Evolutionary conservation across 1,140 invertebrate genomes (phyloP), one percentile per base, ranked within the genome.

Genomic region (Propsilocerus akamusi): DNA sequence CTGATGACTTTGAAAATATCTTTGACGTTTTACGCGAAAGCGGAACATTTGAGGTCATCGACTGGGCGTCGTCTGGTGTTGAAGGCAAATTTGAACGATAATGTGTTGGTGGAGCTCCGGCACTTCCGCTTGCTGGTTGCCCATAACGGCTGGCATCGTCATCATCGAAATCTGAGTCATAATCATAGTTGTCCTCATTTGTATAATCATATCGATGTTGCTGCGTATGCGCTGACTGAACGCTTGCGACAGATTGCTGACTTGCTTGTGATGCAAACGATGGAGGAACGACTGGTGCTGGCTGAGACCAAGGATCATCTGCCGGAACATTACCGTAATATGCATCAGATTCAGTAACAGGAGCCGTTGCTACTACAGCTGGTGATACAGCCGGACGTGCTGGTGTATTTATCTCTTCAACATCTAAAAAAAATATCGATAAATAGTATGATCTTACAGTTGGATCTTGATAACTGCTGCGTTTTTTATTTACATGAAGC

Each of bases 401-500:
- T 23, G 60, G 57, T 57, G 46, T 41, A 53, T 25, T 57, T 22
- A 41, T 41, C 14, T 67, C 63, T 5, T 61, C 55, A 57, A 67
- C 67, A 65, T 83, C n/a, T n/a, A n/a, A n/a, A n/a, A n/a, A n/a
- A n/a, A n/a, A n/a, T n/a, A n/a, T n/a, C n/a, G n/a, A n/a, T n/a
- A n/a, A n/a, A n/a, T n/a, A n/a, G n/a, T n/a, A n/a, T n/a, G n/a
- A n/a, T n/a, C n/a, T n/a, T n/a, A n/a, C n/a, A n/a, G n/a, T n/a
- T n/a, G n/a, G n/a, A n/a, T n/a, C n/a, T n/a, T n/a, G n/a, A n/a
- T n/a, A n/a, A 80, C n/a, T n/a, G n/a, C n/a, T n/a, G n/a, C n/a
- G n/a, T n/a, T n/a, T n/a, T n/a, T n/a, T n/a, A n/a, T 28, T 95
- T 88, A 73, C 96, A 97, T 10, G 87, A 83, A 54, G 89, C 88